Percentiles rank a stretch among this genome's conserved stretches.
These are phyloP conservation scores for Petaurus breviceps DNA, from an alignment of 2,113 vertebrate species.

Conservation along the genomic window DNA sequence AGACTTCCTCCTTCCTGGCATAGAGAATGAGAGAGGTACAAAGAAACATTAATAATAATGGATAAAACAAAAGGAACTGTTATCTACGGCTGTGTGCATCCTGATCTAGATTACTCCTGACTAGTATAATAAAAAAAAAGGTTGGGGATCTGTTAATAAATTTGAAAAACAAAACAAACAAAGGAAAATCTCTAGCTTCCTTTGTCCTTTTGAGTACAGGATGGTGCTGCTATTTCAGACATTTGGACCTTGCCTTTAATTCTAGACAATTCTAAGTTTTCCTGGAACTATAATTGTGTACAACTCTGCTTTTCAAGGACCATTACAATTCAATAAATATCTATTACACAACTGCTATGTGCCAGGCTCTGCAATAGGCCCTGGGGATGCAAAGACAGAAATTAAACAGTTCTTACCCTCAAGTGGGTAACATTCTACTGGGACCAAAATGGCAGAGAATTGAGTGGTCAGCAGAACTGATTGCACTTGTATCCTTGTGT, in stretches of 20 bases:
- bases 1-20: neutral
- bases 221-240: neutral
- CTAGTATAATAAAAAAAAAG: neutral
- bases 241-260: neutral
- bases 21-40: neutral
- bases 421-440: neutral
- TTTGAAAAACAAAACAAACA: neutral
- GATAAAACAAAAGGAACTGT: neutral
- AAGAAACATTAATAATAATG: neutral
- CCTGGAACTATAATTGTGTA: neutral
- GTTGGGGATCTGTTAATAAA: neutral
- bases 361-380: neutral
- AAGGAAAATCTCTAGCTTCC: neutral
- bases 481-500: neutral
- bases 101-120: neutral
- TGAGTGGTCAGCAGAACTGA: neutral
- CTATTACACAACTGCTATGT: neutral
- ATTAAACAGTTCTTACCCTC: neutral
- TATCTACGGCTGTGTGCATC: neutral
- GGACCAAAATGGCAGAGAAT: neutral
- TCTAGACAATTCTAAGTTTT: neutral
- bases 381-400: neutral
- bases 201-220: neutral
- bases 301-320: neutral
- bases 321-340: neutral